Evolutionary conservation across 1,140 invertebrate species (phyloP), one percentile per base, ranked within the genome.

Genomic region (Lasioglossum baleicum): DNA sequence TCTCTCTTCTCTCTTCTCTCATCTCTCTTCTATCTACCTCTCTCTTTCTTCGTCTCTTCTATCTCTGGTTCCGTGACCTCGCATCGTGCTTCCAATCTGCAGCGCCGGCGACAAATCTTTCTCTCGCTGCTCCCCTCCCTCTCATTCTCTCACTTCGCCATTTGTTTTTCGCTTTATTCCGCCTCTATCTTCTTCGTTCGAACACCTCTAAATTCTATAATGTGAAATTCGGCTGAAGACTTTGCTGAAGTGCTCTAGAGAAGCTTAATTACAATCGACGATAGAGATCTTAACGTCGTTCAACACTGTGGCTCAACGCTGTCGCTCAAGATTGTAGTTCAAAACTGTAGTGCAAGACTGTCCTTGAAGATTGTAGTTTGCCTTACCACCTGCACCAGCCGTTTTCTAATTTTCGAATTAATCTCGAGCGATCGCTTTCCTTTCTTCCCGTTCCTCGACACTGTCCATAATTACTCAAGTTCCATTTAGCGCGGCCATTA

Each of bases 1-100:
- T 48, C 11, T 48, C 44, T 48, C 7, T 11, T 10, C 7, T 10
- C 1, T 6, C 5, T 6, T 44, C 42, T 44, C 7, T 44, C 44
- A n/a, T 48, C 44, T 10, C 8, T 11, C 83, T 84, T 48, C 7
- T 13, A 3, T 13, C 13, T 10, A 1, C 7, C 11, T 44, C 44
- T 44, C 7, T 44, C 44, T 48, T 2, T 11, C 10, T 13, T 75
- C 80, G 80, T 48, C 71, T 86, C 73, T 64, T 73, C 51, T 83
- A 88, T 86, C 86, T 85, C 76, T 75, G 83, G 82, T 88, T 80
- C 76, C 75, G 77, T 82, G 82, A 87, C 75, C 85, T 86, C 81
- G 69, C 77, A 65, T 78, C 84, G 75, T 75, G 70, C 81, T 83
- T 85, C 77, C 83, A 86, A 86, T 86, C 76, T 85, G 42, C 76